phyloP scores from a whole-genome alignment of 1,140 invertebrate genomes.

The Pseudachorutes palmiensis region DNA sequence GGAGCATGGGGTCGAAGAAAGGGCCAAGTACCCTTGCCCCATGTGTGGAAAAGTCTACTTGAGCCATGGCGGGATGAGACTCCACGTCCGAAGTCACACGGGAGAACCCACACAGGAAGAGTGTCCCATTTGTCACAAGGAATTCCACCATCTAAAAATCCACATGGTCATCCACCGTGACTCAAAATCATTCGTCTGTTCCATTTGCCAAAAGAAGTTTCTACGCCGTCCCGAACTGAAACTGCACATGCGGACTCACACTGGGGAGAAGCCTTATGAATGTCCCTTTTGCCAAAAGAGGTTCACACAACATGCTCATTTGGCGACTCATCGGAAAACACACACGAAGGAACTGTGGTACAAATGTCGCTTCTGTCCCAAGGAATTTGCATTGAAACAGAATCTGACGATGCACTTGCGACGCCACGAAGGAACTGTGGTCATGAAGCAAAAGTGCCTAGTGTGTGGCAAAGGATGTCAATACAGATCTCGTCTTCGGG shows the following conservation, averaged over 20 bases:
- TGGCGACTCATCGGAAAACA: neutral
- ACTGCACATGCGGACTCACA: neutral
- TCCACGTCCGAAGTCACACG: neutral
- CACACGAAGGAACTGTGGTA: conserved; percentile 1
- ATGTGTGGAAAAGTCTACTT: neutral
- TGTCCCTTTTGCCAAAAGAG: neutral
- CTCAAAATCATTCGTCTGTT: neutral
- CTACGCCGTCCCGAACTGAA: neutral
- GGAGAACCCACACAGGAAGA: neutral
- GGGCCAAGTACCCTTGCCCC: neutral
- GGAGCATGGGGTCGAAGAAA: neutral
- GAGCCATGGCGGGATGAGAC: neutral
- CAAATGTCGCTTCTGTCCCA: neutral
- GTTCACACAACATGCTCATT: neutral
- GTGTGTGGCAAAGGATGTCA: no score
- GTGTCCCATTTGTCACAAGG: conserved; percentile 5
- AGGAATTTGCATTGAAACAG: neutral
- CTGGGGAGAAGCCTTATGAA: conserved; percentile 8
- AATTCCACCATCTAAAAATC: neutral
- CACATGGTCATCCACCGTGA: neutral
- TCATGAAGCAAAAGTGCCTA: no score
- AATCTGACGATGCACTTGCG: neutral
- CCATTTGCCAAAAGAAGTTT: neutral
- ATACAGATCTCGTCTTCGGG: no score
- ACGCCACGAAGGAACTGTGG: neutral